Evolutionary conservation across 2,113 vertebrate species (phyloP), one percentile per base, ranked within the genome.

Genomic region (Actenoides lindsayi): DNA sequence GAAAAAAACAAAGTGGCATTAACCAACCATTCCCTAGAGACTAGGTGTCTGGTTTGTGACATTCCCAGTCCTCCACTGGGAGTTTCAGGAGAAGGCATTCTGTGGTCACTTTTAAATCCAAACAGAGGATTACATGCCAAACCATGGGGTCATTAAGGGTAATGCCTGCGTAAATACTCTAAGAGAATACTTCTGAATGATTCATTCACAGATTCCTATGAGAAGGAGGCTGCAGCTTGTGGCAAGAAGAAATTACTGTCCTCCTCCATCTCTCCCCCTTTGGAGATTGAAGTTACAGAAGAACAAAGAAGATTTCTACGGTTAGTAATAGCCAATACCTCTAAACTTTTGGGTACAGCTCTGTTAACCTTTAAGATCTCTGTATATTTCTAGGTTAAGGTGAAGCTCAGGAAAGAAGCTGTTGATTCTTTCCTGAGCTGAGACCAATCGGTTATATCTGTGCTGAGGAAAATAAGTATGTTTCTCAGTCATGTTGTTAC

Each of bases 281-380:
- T 99, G 63, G 98, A 99, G 92, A 98, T 99, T 94, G 96, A 97
- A 56, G 95, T 99, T 67, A 98, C 99, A 6, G 98, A 99, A 91
- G 99, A 99, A 62, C 99, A 99, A 83, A 97, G 98, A 48, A 98
- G 99, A 96, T 97, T 99, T 54, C 97, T 99, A 35, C 68, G 98
- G 99, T 99, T 83, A 98, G 98, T 96, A 76, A 42, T 70, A 60
- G 48, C 39, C 53, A 83, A 10, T 46, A 56, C 25, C 27, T 65
- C 48, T 92, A 51, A 87, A 5, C 24, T 77, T 86, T 82, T 68
- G 62, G 71, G 31, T 16, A 42, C 3, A 20, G 33, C 50, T 85
- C 25, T 91, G 30, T 57, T 83, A 54, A 54, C 16, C 19, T 35
- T 54, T 31, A 93, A 76, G 31, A 59, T 76, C 23, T 90, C 10